Conservation (phyloP, 2,888 invertebrate species). For the Mesochorus sp. region DNA sequence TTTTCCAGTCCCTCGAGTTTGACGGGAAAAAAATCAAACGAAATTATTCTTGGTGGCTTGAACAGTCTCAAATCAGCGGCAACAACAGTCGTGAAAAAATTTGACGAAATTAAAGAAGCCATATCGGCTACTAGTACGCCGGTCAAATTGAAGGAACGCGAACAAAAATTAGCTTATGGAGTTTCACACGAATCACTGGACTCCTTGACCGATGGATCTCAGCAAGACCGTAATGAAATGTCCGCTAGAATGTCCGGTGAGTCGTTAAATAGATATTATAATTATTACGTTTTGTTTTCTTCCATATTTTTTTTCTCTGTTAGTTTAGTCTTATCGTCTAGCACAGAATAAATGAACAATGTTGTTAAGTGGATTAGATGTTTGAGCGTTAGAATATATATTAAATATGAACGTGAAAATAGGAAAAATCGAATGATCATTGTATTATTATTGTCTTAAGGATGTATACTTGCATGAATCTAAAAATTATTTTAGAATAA, state of each 20-base stretch:
- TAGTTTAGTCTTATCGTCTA: not conserved
- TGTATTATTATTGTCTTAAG: too few relatives aligned
- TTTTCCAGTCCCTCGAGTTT: slow-evolving; percentile 89
- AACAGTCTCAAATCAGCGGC: slow-evolving; percentile 94
- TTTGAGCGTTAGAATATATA: too few relatives aligned
- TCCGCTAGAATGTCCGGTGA: slow-evolving; percentile 75
- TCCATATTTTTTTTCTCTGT: not conserved
- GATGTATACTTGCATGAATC: too few relatives aligned
- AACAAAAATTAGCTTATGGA: slow-evolving; percentile 78
- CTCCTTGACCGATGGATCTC: slow-evolving; percentile 79
- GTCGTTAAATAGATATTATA: slow-evolving; percentile 38
- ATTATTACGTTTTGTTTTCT: too few relatives aligned
- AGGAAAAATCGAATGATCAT: too few relatives aligned
- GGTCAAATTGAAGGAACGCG: slow-evolving; percentile 85
- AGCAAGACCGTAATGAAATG: slow-evolving; percentile 80
- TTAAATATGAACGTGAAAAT: too few relatives aligned
- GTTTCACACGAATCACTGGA: slow-evolving; percentile 80
- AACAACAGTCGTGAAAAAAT: slow-evolving; percentile 92
- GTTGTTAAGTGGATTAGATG: too few relatives aligned
- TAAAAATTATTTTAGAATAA: too few relatives aligned
- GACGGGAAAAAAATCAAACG: slow-evolving; percentile 94
- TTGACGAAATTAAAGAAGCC: slow-evolving; percentile 95
- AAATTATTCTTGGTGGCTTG: slow-evolving; percentile 92
- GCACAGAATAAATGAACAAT: too few relatives aligned
- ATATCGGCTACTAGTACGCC: slow-evolving; percentile 95